Evolutionary conservation across 2,888 invertebrate genomes (phyloP).

Genomic region (Perithous albicinctus): DNA sequence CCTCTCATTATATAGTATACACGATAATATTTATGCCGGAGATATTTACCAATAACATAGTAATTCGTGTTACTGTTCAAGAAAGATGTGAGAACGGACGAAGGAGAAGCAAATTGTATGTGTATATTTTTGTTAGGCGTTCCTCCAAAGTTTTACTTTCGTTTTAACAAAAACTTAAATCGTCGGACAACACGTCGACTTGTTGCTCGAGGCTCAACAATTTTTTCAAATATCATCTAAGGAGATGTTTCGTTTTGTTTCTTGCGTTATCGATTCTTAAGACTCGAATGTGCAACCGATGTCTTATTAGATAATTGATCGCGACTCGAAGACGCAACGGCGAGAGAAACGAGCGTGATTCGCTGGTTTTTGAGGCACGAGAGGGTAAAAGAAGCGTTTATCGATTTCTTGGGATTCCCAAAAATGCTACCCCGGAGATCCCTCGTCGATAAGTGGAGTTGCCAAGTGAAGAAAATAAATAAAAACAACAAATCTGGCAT

Average conservation of each 20-base stretch:
- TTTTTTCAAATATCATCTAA: not conserved
- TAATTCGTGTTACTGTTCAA: constrained; percentile 74
- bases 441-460: constrained; percentile 49
- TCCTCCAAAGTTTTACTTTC: constrained; percentile 51
- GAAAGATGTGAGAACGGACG: constrained; percentile 64
- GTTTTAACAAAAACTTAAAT: constrained; percentile 17
- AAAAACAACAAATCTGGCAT: no score
- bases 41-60: constrained; percentile 73
- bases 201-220: constrained; percentile 59
- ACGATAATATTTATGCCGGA: constrained; percentile 73
- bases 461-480: not conserved
- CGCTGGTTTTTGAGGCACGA: constrained; percentile 45
- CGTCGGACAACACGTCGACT: constrained; percentile 56
- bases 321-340: constrained; percentile 32
- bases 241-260: constrained; percentile 30
- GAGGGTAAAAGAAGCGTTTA: constrained; percentile 24
- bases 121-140: constrained; percentile 71
- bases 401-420: constrained; percentile 23
- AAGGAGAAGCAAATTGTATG: constrained; percentile 70
- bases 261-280: not conserved
- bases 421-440: constrained; percentile 28
- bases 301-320: not conserved
- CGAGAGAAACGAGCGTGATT: constrained; percentile 34
- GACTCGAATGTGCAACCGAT: not conserved
- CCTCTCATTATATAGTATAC: constrained; percentile 70